Evolutionary conservation across 2,888 invertebrate genomes (phyloP).

Genomic region (Platerodrilus igneus): DNA sequence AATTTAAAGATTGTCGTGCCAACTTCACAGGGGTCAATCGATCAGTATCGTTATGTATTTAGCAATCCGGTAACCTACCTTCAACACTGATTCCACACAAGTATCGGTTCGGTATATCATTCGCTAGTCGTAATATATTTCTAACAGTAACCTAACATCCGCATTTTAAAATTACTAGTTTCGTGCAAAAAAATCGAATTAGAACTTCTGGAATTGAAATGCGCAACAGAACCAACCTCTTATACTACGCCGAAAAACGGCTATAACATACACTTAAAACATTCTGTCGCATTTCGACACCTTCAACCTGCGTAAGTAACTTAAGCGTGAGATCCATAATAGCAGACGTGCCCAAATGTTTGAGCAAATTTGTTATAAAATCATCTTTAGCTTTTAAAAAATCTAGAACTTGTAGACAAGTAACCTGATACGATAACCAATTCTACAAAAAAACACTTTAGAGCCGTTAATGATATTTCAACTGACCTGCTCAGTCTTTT

Average conservation of each 20-base stretch:
- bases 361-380: slow-evolving; percentile 81
- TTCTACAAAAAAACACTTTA: slow-evolving; percentile 55
- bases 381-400: slow-evolving; percentile 83
- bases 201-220: no score
- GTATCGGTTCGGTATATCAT: no score
- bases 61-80: no score
- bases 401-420: slow-evolving; percentile 86
- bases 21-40: no score
- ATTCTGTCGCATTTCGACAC: slow-evolving; percentile 65
- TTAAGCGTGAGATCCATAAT: slow-evolving; percentile 89
- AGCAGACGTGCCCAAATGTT: slow-evolving; percentile 90
- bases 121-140: no score
- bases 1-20: no score
- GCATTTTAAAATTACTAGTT: no score
- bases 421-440: slow-evolving; percentile 89
- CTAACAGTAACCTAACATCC: no score
- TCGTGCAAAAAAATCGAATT: background rate
- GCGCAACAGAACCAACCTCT: no score
- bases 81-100: no score
- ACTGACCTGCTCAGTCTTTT: slow-evolving; percentile 78
- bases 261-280: slow-evolving; percentile 59
- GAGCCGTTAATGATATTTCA: slow-evolving; percentile 14
- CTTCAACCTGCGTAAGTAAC: slow-evolving; percentile 78
- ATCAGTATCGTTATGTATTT: no score
- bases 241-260: background rate